Evolutionary conservation across 92 coral and sea anemone genomes (phyloP).

Genomic region (Phenganax stokvisi): DNA sequence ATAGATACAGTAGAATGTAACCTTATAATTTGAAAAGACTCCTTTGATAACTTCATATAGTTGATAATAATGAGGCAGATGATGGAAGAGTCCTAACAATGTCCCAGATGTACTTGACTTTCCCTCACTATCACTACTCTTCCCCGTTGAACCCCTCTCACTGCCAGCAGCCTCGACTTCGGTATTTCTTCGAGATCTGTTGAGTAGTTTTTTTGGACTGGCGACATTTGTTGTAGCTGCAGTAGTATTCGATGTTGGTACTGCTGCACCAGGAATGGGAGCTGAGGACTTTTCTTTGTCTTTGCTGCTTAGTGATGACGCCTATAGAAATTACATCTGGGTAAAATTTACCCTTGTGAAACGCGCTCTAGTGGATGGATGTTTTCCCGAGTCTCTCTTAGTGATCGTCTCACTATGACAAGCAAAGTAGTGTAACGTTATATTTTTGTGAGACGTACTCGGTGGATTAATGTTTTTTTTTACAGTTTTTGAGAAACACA

Average conservation of each 20-base stretch:
- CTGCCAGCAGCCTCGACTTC: conserved; percentile 58
- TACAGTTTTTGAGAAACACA: not conserved
- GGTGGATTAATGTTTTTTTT: no score
- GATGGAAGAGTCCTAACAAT: conserved; percentile 71
- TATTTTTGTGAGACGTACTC: no score
- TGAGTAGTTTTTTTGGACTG: conserved; percentile 79
- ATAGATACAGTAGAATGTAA: not conserved
- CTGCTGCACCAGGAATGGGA: conserved; percentile 49
- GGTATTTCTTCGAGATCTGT: conserved; percentile 66
- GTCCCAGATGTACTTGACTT: conserved; percentile 58
- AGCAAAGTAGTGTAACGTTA: no score
- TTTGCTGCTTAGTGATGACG: conserved; percentile 70
- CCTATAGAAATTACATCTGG: conserved; percentile 32
- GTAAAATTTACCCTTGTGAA: not conserved
- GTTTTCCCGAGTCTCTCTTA: no score
- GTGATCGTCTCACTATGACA: no score
- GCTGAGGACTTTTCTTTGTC: conserved; percentile 68
- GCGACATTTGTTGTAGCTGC: conserved; percentile 49
- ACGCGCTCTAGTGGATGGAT: not conserved
- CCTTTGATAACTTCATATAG: conserved; percentile 84
- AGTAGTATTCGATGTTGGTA: conserved; percentile 49
- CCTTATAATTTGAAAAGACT: conserved; percentile 78
- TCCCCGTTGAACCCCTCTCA: conserved; percentile 57
- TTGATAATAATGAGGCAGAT: conserved; percentile 80
- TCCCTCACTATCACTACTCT: conserved; percentile 48